Base-by-base conservation (phyloP, 2,113 vertebrate genomes). In the Erpornis zantholeuca region DNA sequence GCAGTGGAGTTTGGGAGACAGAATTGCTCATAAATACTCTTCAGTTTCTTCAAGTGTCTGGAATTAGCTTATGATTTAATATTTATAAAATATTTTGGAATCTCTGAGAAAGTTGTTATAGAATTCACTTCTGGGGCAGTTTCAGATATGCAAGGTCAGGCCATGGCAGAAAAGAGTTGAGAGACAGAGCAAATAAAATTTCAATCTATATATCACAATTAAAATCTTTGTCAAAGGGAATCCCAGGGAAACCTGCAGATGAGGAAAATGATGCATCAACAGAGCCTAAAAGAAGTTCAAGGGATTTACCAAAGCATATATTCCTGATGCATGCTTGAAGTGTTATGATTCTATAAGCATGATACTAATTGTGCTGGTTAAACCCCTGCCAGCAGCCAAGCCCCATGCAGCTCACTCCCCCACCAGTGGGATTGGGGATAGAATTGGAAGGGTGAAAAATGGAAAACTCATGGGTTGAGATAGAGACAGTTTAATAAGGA, bases 361-460 rank as follows among this genome's bases (percentile, higher is more conserved):
- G 45, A 68, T 19, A 40, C 2, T 49, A 27, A 42, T 47, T 19
- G 10, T 56, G 56, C 33, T 29, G 11, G 25, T 65, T 49, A 49
- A 45, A 49, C 11, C 7, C 21, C 3, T 8, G 21, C 35, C 49
- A 54, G 14, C 35, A 61, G 22, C 16, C 38, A 61, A 68, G 38
- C 7, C 38, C 29, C 47, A 18, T 0, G 0, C 17, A 47, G 29
- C 24, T 31, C 7, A 15, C 40, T 61, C 8, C n/a, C 23, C 9
- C 21, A 20, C 3, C 25, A 40, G 12, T 12, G 7, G n/a, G 20
- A 61, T 15, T 0, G 0, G n/a, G 21, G 40, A 61, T 10, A 23
- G 29, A 23, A 29, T 7, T 52, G 27, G 25, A 35, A 76, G 40
- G 17, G 17, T 54, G 47, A 69, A 61, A 69, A 4, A 21, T 49